These are phyloP conservation scores for Temnothorax rugatulus DNA, from an alignment of 2,888 invertebrate species.

Conservation along the genomic window DNA sequence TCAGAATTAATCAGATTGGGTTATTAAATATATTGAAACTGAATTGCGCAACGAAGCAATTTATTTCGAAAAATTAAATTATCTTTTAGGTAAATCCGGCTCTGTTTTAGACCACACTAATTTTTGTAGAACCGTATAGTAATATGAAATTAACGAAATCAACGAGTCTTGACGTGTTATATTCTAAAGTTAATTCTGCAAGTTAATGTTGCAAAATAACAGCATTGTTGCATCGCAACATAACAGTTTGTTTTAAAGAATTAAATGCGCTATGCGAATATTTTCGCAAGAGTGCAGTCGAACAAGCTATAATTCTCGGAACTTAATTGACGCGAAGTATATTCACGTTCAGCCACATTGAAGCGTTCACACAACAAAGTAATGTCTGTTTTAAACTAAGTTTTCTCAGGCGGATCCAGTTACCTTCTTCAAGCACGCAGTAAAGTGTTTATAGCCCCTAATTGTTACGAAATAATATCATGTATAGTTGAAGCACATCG, in stretches of 20 bases:
- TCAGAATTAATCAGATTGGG: no score
- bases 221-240: not conserved
- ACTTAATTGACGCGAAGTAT: not conserved
- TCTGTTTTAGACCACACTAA: not conserved
- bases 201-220: not conserved
- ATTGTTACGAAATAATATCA: constrained; percentile 14
- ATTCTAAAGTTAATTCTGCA: not conserved
- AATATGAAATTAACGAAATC: not conserved
- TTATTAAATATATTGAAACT: constrained; percentile 11
- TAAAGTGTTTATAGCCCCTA: not conserved
- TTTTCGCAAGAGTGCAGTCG: not conserved
- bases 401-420: not conserved
- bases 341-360: not conserved
- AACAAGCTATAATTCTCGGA: constrained; percentile 8
- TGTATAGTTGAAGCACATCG: not conserved
- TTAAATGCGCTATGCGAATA: not conserved
- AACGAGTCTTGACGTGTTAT: not conserved
- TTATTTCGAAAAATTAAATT: not conserved
- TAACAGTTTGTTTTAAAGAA: constrained; percentile 7
- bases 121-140: not conserved
- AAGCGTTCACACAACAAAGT: not conserved
- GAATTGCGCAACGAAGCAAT: not conserved
- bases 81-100: not conserved
- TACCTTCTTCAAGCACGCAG: not conserved
- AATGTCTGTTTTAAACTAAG: constrained; percentile 3